Evolutionary conservation across 2,888 invertebrate genomes (phyloP), one percentile per base, ranked within the genome.

Genomic region (Drosophila nigritarsus): DNA sequence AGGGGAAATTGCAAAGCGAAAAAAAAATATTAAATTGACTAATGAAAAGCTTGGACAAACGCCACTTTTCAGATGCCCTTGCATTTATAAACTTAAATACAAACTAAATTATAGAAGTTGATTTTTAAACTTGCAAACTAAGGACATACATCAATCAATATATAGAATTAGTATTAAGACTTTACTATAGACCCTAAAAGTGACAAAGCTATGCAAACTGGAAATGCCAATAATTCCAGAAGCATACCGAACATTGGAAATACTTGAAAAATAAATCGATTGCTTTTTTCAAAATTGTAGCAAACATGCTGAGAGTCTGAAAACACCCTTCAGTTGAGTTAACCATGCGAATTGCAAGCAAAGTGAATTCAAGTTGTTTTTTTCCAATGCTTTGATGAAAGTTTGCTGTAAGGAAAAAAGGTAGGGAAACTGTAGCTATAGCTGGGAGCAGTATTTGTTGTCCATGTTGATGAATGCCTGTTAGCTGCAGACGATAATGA

Each of bases 381-480:
- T 40, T 34, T 30, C 11, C 20, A 73, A 61, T 63, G 68, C 66
- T 77, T 69, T 67, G 71, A 62, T 51, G 34, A 60, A 75, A 50
- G 63, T 61, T 40, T 20, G 45, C 38, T 51, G 24, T 49, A 18
- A 54, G 15, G 32, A 11, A 45, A 8, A 29, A 60, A 67, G 36
- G 53, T 29, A 32, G 36, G n/a, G 53, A 53, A 36, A 70, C 51
- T 32, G 40, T 30, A n/a, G 38, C 40, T 42, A 2, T 24, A 34
- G 42, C n/a, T 54, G 58, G 15, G 49, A 54, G 48, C 49, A 38
- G 56, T n/a, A 63, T 65, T 50, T 63, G 71, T 53, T 73, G 73
- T 76, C 81, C 77, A 67, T 66, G 72, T 68, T 72, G 83, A 83
- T 78, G 83, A 68, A 75, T 69, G 71, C 59, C 82, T 80, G 87